Base-by-base conservation (phyloP, 1,140 invertebrate genomes). In the Drusus annulatus region DNA sequence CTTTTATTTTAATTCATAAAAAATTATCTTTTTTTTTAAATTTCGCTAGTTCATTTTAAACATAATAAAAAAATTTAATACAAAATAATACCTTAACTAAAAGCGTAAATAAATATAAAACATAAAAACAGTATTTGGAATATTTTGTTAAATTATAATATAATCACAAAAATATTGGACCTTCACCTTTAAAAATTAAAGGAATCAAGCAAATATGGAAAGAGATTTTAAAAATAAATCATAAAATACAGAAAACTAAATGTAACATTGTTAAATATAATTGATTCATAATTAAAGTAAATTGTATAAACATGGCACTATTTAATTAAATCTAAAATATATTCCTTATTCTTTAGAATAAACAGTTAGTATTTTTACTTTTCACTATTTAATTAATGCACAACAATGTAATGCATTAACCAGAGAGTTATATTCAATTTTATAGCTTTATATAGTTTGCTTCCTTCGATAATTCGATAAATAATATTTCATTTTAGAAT, bases 261-360 rank as follows among this genome's bases (percentile, higher is more conserved):
- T 21, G 17, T 7, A 17, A 56, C 54, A 56, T 60, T 23, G 23
- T 58, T 58, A 58, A 17, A 58, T 3, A 5, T 21, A 19, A 60
- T 60, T 60, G 5, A 60, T 13, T 60, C 3, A 60, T 60, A 60
- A 21, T 21, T 21, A 60, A 23, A 60, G 13, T 60, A 60, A 60
- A 60, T 60, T 60, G 56, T 60, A 60, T 60, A 68, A 68, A 23
- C 68, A 71, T 71, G 68, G 68, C 68, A 71, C 68, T 25, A 51
- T 52, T 71, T 71, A 19, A 71, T 71, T 71, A 25, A 23, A 68
- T 31, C 63, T 68, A 50, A 68, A 68, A 36, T 19, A 31, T 68
- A 19, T 17, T 36, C 63, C n/a, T 36, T 63, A 25, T 25, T 68
- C 63, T 3, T n/a, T 68, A 68, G 7, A 68, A 50, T 60, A 68